Evolutionary conservation across 1,140 invertebrate species (phyloP).

Genomic region (Drosophila mojavensis): DNA sequence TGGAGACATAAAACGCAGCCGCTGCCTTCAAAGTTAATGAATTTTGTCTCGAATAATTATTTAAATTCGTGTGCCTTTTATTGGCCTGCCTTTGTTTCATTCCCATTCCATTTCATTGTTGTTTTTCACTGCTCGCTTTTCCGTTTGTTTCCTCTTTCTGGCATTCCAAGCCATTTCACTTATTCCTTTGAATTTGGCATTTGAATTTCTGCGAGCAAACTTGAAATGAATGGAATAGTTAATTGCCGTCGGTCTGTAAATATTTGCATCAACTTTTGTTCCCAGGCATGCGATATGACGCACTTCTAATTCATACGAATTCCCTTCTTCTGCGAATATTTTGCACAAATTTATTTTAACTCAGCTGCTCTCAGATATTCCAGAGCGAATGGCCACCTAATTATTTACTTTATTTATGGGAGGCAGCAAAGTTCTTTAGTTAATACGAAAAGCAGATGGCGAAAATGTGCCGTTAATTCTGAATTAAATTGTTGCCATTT

Average conservation of each 20-base stretch:
- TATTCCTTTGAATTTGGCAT: constrained; percentile 26
- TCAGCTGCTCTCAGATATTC: neutral
- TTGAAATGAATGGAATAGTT: neutral
- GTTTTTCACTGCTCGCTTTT: constrained; percentile 9
- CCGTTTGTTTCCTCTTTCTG: constrained; percentile 2
- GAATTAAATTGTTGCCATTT: constrained; percentile 42
- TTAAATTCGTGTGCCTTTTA: constrained; percentile 30
- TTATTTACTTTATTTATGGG: constrained; percentile 31
- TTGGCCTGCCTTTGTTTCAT: constrained; percentile 19
- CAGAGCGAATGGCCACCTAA: constrained; percentile 29
- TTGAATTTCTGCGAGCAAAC: neutral
- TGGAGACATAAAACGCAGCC: constrained; percentile 13
- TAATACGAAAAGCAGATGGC: constrained; percentile 41
- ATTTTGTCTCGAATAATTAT: constrained; percentile 26
- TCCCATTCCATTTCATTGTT: constrained; percentile 15
- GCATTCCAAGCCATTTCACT: constrained; percentile 11
- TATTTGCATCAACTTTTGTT: neutral
- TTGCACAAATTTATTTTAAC: neutral
- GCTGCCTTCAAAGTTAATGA: constrained; percentile 14
- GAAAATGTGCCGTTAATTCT: constrained; percentile 43
- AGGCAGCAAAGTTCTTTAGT: constrained; percentile 19
- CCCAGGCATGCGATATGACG: neutral
- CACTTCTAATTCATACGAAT: neutral
- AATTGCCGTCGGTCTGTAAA: constrained; percentile 6
- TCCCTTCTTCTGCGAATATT: neutral